phyloP scores from a whole-genome alignment of 2,797 vertebrate genomes.

The Gymnopithys bicolor region DNA sequence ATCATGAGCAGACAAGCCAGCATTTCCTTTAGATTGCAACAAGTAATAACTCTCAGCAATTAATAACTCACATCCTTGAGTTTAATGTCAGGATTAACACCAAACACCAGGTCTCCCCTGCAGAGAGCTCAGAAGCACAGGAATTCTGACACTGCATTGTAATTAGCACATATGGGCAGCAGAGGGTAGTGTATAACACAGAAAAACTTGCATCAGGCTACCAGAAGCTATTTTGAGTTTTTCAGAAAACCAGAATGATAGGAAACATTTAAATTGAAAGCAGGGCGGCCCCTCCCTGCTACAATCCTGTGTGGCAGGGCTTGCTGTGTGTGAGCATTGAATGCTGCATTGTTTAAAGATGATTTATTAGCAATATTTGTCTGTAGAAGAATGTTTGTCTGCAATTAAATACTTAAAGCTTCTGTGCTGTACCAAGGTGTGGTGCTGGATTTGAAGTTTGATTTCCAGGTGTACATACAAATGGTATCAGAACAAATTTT shows the following conservation, averaged over 20 bases:
- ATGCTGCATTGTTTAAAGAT: background rate
- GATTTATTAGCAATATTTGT: background rate
- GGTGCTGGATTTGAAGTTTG: background rate
- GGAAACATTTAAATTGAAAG: background rate
- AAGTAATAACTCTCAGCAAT: background rate
- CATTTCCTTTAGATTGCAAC: background rate
- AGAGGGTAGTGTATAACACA: slow-evolving; percentile 52
- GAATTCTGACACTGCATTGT: background rate
- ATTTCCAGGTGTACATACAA: background rate
- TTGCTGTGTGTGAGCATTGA: background rate
- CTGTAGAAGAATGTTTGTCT: background rate
- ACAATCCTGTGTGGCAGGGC: background rate
- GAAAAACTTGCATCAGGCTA: background rate
- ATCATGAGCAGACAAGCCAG: background rate
- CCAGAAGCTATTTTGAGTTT: background rate
- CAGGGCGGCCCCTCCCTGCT: background rate
- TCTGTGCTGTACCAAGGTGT: rapidly evolving
- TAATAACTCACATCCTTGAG: background rate
- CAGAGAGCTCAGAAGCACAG: background rate
- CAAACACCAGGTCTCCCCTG: background rate
- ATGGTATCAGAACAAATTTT: background rate
- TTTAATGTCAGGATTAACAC: background rate
- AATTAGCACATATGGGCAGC: background rate
- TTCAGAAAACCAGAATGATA: background rate
- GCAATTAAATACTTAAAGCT: background rate